Percentiles rank a stretch among this genome's conserved stretches.
phyloP scores from a whole-genome alignment of 2,888 invertebrate species.

The Buathra laborator region DNA sequence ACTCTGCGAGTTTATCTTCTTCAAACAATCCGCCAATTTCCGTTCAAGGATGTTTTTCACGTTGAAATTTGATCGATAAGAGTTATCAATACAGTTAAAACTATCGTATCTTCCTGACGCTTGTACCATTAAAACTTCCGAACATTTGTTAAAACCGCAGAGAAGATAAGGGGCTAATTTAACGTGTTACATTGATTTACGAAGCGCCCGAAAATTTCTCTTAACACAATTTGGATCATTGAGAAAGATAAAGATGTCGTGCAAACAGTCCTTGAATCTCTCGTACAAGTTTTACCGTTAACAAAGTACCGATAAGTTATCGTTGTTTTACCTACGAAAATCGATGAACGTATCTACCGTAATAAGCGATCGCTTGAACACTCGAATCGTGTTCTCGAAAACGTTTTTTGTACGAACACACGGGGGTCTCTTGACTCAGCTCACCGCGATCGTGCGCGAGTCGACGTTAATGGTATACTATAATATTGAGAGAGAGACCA shows the following conservation, averaged over 20 bases:
- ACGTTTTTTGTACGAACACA: conserved; percentile 16
- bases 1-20: neutral
- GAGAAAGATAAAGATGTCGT: neutral
- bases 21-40: conserved; percentile 2
- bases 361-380: conserved; percentile 2
- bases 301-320: conserved; percentile 38
- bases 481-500: conserved; percentile 20
- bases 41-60: neutral
- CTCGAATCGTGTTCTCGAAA: conserved; percentile 44
- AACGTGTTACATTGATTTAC: neutral
- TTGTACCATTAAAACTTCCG: neutral
- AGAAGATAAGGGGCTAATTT: neutral
- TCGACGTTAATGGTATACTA: conserved; percentile 4
- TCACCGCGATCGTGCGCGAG: conserved; percentile 3
- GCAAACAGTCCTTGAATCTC: neutral
- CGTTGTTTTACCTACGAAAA: conserved; percentile 3
- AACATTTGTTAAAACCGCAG: neutral
- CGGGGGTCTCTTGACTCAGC: conserved; percentile 9
- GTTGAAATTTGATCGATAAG: neutral
- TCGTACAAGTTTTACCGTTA: neutral
- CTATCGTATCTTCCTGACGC: neutral
- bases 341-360: neutral
- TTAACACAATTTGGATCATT: neutral
- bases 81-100: conserved; percentile 19
- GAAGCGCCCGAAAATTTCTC: neutral